Evolutionary conservation across 2,888 invertebrate genomes (phyloP), one percentile per base, ranked within the genome.

Genomic region (Stenodema calcarata): DNA sequence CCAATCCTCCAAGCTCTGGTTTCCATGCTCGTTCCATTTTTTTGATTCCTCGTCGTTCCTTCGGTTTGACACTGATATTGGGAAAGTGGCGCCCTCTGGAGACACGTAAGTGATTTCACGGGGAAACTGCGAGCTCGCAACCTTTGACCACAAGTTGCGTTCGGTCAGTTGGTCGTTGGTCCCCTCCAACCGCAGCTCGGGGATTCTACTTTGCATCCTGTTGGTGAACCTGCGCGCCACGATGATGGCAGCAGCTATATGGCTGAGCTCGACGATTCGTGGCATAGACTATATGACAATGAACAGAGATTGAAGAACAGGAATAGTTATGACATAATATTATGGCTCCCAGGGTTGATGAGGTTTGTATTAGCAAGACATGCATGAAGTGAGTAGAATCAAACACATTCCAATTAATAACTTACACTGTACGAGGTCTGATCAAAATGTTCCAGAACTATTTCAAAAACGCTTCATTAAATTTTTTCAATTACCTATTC

Each of bases 41-140:
- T 80, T 50, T 1, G 28, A 30, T 12, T 11, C 6, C 12, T 50
- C 41, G 1, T 27, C 54, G 50, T 54, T 14, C 18, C 82, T 41
- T 9, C 82, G 62, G 41, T 69, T 69, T 16, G 76, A 27, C 23
- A 86, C 76, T 6, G 86, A 86, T 30, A 86, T 76, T 9, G 86
- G 86, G 23, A 86, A 86, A 16, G 86, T 86, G 6, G 86, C 86
- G 4, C 86, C 86, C 6, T 86, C 86, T 4, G 86, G 78, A 0
- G 86, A 86, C 27, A 86, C 78, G 78, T 86, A 86, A 11, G 78
- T 86, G 86, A 86, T 78, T 54, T 76, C 76, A 28, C 86, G 16
- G 69, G 30, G 18, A 0, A 44, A 78, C n/a, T 73, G 0, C 16
- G 84, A 73, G 75, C 73, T 73, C 18, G 9, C 47, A 0, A 35